phyloP scores from a whole-genome alignment of 2,888 invertebrate species.

The Ecliptopera silaceata region DNA sequence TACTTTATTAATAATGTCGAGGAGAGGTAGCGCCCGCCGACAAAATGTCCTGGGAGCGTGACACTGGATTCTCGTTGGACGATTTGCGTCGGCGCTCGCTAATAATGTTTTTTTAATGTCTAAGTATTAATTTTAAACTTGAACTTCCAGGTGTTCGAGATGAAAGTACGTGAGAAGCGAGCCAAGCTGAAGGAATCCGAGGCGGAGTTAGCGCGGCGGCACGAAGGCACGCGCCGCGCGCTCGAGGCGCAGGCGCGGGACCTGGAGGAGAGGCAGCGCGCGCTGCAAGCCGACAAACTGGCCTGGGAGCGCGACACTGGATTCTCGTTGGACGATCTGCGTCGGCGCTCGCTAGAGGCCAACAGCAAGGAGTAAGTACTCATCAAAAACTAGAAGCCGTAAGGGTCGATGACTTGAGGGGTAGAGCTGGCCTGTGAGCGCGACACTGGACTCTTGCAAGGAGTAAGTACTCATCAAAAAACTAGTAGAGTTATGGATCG shows the following conservation, averaged over 20 bases:
- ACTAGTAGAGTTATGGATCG: too few species aligned
- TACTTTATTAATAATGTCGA: too few species aligned
- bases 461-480: conserved; percentile 85
- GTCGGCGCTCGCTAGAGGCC: conserved; percentile 93
- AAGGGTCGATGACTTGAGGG: too few species aligned
- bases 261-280: conserved; percentile 93
- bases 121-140: too few species aligned
- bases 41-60: conserved; percentile 94
- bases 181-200: conserved; percentile 98
- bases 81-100: too few species aligned
- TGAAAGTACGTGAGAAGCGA: conserved; percentile 98
- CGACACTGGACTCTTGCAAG: conserved; percentile 93
- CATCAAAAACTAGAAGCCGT: too few species aligned
- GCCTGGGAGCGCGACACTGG: conserved; percentile 96
- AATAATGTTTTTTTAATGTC: too few species aligned
- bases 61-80: conserved; percentile 88
- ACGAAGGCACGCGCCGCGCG: conserved; percentile 89
- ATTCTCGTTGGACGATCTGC: conserved; percentile 93
- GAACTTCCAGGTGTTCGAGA: conserved; percentile 91
- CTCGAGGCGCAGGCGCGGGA: conserved; percentile 96
- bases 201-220: conserved; percentile 94
- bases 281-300: conserved; percentile 92
- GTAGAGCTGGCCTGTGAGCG: conserved; percentile 95
- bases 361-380: conserved; percentile 92
- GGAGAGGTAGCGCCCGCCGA: conserved; percentile 93